Base-by-base conservation (phyloP, 2,797 vertebrate genomes). In the Arnoldichthys spilopterus region DNA sequence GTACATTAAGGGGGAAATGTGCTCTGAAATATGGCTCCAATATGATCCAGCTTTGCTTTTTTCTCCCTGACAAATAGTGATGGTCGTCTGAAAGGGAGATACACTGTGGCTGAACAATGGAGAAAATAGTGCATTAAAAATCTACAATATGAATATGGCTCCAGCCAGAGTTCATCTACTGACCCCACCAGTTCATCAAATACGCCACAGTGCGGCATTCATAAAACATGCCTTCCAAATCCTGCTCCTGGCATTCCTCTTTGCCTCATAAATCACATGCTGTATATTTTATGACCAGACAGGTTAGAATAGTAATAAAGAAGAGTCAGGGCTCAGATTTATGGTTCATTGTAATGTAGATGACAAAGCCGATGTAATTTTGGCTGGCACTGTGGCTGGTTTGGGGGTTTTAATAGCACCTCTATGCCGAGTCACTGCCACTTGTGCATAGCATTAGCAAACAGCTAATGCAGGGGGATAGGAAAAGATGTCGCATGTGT, bases 281-380 rank as follows among this genome's bases (percentile, higher is more conserved):
- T 93, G 90, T 92, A 93, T 93, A 90, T 93, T 92, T 93, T 90
- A 92, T 92, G 85, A 90, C 85, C 86, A 86, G 79, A 87, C 88
- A 81, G 85, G 88, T 89, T 84, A 61, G 62, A 85, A 87, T 86
- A 86, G 87, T 86, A 88, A 86, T 80, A 85, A 83, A 86, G 87
- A 84, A 59, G 73, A 84, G 84, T 80, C 83, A 76, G 78, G 32
- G 40, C 37, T 28, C 80, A 83, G 84, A 88, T 80, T 86, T 83
- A 88, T 87, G 83, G 2, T 28, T 74, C 76, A 66, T 81, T 84
- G 81, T 76, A 80, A 80, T 76, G 62, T 77, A 30, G 79, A 81
- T 13, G 37, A 58, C 58, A 66, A 68, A 72, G 70, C 66, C 34
- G 24, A 62, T 6, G 78, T 84, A 59, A 75, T 79, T 84, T 82